A percentile compares a stretch with the other conserved stretches of the same genome.
These are phyloP conservation scores for Andrena bucephala DNA, from an alignment of 2,888 invertebrate species.

Conservation along the genomic window DNA sequence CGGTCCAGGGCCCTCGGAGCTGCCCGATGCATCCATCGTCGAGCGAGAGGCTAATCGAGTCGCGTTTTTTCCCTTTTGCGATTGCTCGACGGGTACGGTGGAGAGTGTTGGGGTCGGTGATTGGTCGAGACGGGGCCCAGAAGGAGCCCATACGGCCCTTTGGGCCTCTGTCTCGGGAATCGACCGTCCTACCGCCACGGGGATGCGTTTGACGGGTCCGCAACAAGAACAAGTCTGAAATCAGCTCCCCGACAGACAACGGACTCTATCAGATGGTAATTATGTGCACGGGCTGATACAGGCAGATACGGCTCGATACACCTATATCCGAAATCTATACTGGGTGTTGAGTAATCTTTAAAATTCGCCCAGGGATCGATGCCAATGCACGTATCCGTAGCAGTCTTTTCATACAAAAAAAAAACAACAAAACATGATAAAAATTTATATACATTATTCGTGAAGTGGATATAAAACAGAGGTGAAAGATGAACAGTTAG, in stretches of 20 bases:
- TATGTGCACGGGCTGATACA: slow-evolving; percentile 83
- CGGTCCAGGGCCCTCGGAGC: slow-evolving; percentile 72
- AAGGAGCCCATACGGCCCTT: slow-evolving; percentile 79
- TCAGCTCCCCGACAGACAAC: slow-evolving; percentile 84
- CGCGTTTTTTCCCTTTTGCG: slow-evolving; percentile 68
- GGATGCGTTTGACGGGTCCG: slow-evolving; percentile 83
- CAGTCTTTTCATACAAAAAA: not conserved
- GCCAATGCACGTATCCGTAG: not conserved
- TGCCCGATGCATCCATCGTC: slow-evolving; percentile 76
- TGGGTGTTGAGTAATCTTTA: slow-evolving; percentile 73
- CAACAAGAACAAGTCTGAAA: slow-evolving; percentile 84
- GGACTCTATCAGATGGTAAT: slow-evolving; percentile 85
- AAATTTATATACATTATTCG: not conserved
- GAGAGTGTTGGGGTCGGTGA: slow-evolving; percentile 79
- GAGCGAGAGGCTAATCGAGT: slow-evolving; percentile 75
- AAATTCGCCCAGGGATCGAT: not conserved
- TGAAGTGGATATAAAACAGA: not conserved
- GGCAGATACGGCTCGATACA: slow-evolving; percentile 79
- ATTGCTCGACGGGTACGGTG: slow-evolving; percentile 70
- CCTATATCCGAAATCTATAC: slow-evolving; percentile 81
- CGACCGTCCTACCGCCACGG: slow-evolving; percentile 83
- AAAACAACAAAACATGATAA: not conserved
- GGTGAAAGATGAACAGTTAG: not conserved
- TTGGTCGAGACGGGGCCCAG: slow-evolving; percentile 79
- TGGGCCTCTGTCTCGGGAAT: slow-evolving; percentile 80